A percentile compares a stretch with the other conserved stretches of the same genome.
These are phyloP conservation scores for Xyrauchen texanus DNA, from an alignment of 2,113 vertebrate genomes.

Conservation along the genomic window DNA sequence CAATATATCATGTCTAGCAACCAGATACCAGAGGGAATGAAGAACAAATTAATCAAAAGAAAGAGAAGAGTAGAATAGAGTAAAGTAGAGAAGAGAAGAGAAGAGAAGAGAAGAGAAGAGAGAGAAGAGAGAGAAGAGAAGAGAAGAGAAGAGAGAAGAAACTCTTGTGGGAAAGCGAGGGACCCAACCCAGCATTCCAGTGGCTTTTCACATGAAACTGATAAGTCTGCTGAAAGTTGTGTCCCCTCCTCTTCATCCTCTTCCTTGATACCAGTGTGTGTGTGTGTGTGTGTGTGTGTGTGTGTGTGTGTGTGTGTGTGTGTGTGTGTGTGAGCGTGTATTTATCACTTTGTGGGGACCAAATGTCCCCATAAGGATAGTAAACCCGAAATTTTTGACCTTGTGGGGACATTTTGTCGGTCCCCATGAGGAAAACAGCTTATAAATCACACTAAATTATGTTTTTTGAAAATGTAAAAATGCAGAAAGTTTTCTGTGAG, in stretches of 20 bases:
- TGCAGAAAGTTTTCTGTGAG: too few relatives aligned
- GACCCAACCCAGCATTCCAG: conserved; percentile 74
- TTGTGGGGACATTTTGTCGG: too few relatives aligned
- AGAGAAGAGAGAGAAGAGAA: background rate
- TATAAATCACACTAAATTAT: too few relatives aligned
- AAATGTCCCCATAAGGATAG: too few relatives aligned
- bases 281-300: background rate
- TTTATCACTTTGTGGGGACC: too few relatives aligned
- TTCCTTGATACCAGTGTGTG: background rate
- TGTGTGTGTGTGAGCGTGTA: background rate
- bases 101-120: conserved; percentile 51
- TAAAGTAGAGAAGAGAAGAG: too few relatives aligned
- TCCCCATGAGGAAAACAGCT: too few relatives aligned
- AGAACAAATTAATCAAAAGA: conserved; percentile 72
- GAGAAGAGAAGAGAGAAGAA: background rate
- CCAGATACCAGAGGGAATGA: conserved; percentile 75
- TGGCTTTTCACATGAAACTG: conserved; percentile 75
- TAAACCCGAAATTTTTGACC: too few relatives aligned
- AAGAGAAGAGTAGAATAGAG: too few relatives aligned
- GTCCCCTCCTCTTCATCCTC: conserved; percentile 56
- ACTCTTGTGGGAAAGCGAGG: conserved; percentile 79
- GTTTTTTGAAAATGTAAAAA: too few relatives aligned
- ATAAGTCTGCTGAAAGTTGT: conserved; percentile 71
- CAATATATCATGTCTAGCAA: conserved; percentile 78
- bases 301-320: background rate